A percentile compares a stretch with the other conserved stretches of the same genome.
phyloP scores from a whole-genome alignment of 2,888 invertebrate species.

The Apodemia duryi region DNA sequence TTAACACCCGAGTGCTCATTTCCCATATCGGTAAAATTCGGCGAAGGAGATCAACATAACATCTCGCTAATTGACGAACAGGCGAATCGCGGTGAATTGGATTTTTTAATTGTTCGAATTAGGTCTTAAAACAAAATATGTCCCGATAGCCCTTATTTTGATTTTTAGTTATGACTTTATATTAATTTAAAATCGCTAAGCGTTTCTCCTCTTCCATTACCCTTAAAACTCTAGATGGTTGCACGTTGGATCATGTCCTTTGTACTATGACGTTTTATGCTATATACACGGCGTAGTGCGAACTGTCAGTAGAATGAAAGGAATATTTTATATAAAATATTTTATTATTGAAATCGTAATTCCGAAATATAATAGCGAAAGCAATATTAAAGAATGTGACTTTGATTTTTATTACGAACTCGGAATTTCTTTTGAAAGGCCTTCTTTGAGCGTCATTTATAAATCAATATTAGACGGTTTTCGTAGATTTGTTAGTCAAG shows the following conservation, averaged over 20 bases:
- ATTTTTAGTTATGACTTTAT: not conserved
- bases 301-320: conserved; percentile 2
- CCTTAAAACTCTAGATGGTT: conserved; percentile 3
- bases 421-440: conserved; percentile 8
- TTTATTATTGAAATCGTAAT: conserved; percentile 13
- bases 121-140: too few species aligned
- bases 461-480: conserved; percentile 2
- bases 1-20: too few species aligned
- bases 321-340: conserved; percentile 1
- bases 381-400: conserved; percentile 5
- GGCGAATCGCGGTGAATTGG: too few species aligned
- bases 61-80: too few species aligned
- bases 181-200: not conserved
- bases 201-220: not conserved
- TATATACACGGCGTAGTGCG: not conserved
- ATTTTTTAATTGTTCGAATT: too few species aligned
- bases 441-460: not conserved
- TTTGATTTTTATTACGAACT: conserved; percentile 8
- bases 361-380: not conserved
- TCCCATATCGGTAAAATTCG: too few species aligned
- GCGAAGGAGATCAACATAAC: too few species aligned
- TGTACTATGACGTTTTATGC: conserved; percentile 6
- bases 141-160: too few species aligned
- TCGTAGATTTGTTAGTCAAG: not conserved
- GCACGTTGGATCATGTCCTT: conserved; percentile 11